Evolutionary conservation across 2,797 vertebrate species (phyloP), one percentile per base, ranked within the genome.

Genomic region (Thripadectes ignobilis): DNA sequence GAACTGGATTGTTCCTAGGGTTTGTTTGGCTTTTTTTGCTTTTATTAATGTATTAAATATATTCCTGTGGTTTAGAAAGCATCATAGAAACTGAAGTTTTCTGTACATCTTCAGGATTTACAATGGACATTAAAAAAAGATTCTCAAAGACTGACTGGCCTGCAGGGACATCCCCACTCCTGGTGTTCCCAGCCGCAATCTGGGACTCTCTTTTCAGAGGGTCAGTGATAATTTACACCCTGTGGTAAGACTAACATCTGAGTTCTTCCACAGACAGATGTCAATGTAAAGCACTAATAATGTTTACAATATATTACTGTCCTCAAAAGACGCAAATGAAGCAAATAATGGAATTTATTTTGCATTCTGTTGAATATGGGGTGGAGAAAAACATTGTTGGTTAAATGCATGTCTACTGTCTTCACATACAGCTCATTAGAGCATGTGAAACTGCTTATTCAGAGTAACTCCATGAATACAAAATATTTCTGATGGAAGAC

Each of bases 1-100:
- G 92, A 98, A 94, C 92, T 9, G 48, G 95, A 93, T 97, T 98
- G 95, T 96, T 97, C 97, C 92, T 96, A 73, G 78, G 68, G 84
- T 95, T 92, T 92, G 80, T 94, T 95, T 94, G 93, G 41, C 63
- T 93, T 73, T 3, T 93, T 69, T 3, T 6, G 14, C 27, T 46
- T 82, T 85, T 85, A 96, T 92, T 95, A 96, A 76, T 95, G 92
- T 81, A 75, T 91, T 95, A 95, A 94, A 86, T 93, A 66, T 91
- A 95, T 97, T 88, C 83, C 92, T 88, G 71, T 80, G 76, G 86
- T 93, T 95, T 92, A 85, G 59, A 88, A 92, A 94, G 92, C 61
- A 63, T 89, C 92, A 87, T 55, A 94, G 88, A 75, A 92, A 90
- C 61, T 48, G 12, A 93, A 85, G 77, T 92, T 96, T 96, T 95